Evolutionary conservation across 2,797 vertebrate species (phyloP).

Genomic region (Schizothorax lantsangensis): DNA sequence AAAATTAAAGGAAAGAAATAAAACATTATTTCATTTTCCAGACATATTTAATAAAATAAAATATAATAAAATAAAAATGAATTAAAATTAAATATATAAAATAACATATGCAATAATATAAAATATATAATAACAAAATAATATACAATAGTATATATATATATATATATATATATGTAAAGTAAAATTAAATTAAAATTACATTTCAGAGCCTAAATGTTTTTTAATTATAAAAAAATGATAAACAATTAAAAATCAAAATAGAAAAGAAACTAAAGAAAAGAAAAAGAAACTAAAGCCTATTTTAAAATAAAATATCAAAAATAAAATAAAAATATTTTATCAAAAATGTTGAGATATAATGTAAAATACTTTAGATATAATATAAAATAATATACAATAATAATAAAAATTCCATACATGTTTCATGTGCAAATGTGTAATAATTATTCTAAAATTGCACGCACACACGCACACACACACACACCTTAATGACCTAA

Average conservation of each 20-base stretch:
- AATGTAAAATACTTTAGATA: not conserved
- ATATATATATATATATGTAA: not conserved
- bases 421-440: too few relatives aligned
- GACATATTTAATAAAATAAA: not conserved
- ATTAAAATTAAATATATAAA: not conserved
- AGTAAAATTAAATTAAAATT: not conserved
- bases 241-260: not conserved
- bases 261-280: too few relatives aligned
- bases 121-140: not conserved
- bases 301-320: too few relatives aligned
- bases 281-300: too few relatives aligned
- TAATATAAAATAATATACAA: not conserved
- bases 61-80: too few relatives aligned
- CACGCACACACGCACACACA: too few relatives aligned
- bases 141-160: not conserved
- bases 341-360: too few relatives aligned
- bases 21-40: not conserved
- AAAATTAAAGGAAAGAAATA: not conserved
- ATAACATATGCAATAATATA: not conserved
- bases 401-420: too few relatives aligned
- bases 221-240: not conserved
- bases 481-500: not conserved
- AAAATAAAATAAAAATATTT: not conserved
- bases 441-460: too few relatives aligned
- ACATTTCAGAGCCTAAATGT: not conserved